Evolutionary conservation across 2,113 vertebrate genomes (phyloP).

Genomic region (Arizona elegans): DNA sequence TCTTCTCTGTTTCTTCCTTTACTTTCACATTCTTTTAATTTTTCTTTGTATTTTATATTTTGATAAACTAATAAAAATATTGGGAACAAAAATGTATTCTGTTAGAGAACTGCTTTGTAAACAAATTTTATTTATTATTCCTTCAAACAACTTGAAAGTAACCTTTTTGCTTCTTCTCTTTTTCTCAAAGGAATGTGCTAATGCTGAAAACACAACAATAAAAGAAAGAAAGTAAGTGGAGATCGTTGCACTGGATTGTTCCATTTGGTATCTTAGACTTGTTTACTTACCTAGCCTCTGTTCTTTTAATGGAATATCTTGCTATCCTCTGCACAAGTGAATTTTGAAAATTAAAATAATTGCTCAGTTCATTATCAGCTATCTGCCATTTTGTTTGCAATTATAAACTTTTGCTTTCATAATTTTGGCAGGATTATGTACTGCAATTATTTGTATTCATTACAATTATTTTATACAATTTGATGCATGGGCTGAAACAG

Average conservation of each 20-base stretch:
- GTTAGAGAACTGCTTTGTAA: not conserved
- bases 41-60: not conserved
- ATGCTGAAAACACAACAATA: slow-evolving; percentile 59
- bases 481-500: slow-evolving; percentile 28
- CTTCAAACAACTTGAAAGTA: not conserved
- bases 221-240: slow-evolving; percentile 78
- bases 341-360: slow-evolving; percentile 19
- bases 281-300: not conserved
- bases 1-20: not conserved
- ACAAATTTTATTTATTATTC: not conserved
- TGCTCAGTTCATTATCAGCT: not conserved
- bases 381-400: slow-evolving; percentile 4
- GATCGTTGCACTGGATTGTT: slow-evolving; percentile 24
- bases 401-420: slow-evolving; percentile 38
- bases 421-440: slow-evolving; percentile 19
- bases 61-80: not conserved
- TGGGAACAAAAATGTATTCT: not conserved
- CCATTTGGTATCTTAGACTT: slow-evolving; percentile 22
- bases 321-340: not conserved
- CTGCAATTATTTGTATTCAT: not conserved
- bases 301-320: not conserved
- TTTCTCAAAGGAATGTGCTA: slow-evolving; percentile 69
- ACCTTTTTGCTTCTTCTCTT: slow-evolving; percentile 36
- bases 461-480: not conserved
- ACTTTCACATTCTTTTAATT: not conserved